phyloP scores from a whole-genome alignment of 2,113 vertebrate species.

The Chaetops frenatus region DNA sequence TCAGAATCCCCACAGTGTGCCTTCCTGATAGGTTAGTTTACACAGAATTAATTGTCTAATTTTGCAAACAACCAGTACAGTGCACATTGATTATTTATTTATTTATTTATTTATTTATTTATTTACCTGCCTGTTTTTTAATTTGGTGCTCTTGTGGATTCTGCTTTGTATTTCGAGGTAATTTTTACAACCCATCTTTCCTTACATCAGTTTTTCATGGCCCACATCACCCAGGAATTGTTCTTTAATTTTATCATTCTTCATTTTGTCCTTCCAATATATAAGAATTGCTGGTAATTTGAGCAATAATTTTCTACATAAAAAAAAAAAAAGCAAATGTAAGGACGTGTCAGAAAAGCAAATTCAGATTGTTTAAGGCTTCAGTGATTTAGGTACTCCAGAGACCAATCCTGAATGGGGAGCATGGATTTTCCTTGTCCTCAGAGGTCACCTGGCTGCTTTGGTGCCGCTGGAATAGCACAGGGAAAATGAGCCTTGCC shows the following conservation, averaged over 20 bases:
- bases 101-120: conserved; percentile 34
- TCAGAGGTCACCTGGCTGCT: neutral
- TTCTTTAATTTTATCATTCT: neutral
- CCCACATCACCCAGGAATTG: neutral
- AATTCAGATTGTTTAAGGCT: neutral
- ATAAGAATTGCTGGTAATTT: neutral
- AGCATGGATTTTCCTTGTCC: neutral
- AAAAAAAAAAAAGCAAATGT: neutral
- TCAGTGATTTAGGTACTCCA: neutral
- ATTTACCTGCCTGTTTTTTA: neutral
- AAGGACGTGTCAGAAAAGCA: neutral
- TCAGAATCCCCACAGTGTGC: conserved; percentile 52
- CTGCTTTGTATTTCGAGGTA: neutral
- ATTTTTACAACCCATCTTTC: neutral
- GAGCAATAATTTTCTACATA: neutral
- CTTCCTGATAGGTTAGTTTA: conserved; percentile 68
- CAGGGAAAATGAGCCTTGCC: neutral
- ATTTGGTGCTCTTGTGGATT: neutral
- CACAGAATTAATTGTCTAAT: conserved; percentile 73
- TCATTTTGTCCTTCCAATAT: neutral
- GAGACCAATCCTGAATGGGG: neutral
- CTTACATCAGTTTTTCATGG: neutral
- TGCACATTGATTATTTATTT: conserved; percentile 50
- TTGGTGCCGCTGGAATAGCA: neutral
- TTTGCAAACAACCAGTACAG: conserved; percentile 46